These are phyloP conservation scores for Sarcophaga subvicina DNA, from an alignment of 2,888 invertebrate genomes.

Conservation along the genomic window DNA sequence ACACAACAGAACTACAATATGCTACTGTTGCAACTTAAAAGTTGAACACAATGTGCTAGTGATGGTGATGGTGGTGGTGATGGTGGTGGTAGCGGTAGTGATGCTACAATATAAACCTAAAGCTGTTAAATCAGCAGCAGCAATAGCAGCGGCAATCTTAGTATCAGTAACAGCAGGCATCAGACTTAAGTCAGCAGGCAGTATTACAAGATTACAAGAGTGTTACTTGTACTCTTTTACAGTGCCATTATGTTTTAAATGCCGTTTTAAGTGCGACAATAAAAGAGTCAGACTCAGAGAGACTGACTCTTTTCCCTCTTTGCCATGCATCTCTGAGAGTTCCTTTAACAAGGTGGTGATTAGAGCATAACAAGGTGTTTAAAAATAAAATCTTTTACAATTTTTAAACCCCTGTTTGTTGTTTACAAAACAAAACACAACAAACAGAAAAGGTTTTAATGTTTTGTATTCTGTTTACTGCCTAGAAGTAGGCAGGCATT, in stretches of 20 bases:
- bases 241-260: constrained; percentile 47
- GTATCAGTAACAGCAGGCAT: not conserved
- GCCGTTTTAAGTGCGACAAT: not conserved
- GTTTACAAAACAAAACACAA: not conserved
- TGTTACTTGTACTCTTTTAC: constrained; percentile 50
- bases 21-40: constrained; percentile 46
- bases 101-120: too few species aligned
- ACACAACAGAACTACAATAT: not conserved
- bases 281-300: not conserved
- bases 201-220: constrained; percentile 36
- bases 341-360: constrained; percentile 51
- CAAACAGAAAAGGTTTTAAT: constrained; percentile 30
- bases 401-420: constrained; percentile 34
- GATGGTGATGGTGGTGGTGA: too few species aligned
- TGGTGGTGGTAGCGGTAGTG: too few species aligned
- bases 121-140: too few species aligned
- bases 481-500: constrained; percentile 54
- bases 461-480: constrained; percentile 11
- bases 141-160: not conserved
- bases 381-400: constrained; percentile 49
- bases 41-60: not conserved
- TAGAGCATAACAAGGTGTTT: constrained; percentile 49
- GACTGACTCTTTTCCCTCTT: not conserved
- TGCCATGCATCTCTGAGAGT: not conserved
- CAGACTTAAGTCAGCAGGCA: not conserved